A percentile compares a stretch with the other conserved stretches of the same genome.
phyloP scores from a whole-genome alignment of 2,113 vertebrate genomes.

The Struthidea cinerea region DNA sequence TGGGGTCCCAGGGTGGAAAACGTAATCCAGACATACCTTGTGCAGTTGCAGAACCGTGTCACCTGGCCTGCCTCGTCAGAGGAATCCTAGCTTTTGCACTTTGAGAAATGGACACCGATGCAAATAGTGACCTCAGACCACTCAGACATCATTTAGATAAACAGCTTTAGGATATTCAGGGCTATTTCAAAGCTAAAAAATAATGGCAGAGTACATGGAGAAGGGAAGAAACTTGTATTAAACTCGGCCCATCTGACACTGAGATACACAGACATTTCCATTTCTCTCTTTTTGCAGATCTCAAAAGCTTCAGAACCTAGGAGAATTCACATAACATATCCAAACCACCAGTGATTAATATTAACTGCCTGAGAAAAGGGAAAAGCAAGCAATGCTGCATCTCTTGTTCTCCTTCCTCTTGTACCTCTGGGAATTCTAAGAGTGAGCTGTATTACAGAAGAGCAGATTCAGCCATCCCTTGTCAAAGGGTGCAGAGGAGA shows the following conservation, averaged over 20 bases:
- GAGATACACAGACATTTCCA: background rate
- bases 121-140: background rate
- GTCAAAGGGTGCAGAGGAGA: background rate
- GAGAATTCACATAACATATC: background rate
- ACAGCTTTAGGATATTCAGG: background rate
- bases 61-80: background rate
- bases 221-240: background rate
- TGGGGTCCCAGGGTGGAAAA: background rate
- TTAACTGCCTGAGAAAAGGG: background rate
- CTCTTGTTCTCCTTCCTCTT: background rate
- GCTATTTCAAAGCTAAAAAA: background rate
- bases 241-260: background rate
- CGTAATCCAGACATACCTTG: background rate
- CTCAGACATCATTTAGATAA: background rate
- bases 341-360: background rate
- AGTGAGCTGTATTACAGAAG: background rate
- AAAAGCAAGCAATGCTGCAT: background rate
- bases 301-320: background rate
- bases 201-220: background rate
- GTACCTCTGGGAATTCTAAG: background rate
- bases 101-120: background rate
- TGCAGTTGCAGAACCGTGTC: background rate
- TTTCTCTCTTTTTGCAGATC: background rate
- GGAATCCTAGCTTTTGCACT: background rate
- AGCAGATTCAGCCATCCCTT: background rate